These are phyloP conservation scores for Rhyacophila evoluta DNA, from an alignment of 2,888 invertebrate species.

Conservation along the genomic window DNA sequence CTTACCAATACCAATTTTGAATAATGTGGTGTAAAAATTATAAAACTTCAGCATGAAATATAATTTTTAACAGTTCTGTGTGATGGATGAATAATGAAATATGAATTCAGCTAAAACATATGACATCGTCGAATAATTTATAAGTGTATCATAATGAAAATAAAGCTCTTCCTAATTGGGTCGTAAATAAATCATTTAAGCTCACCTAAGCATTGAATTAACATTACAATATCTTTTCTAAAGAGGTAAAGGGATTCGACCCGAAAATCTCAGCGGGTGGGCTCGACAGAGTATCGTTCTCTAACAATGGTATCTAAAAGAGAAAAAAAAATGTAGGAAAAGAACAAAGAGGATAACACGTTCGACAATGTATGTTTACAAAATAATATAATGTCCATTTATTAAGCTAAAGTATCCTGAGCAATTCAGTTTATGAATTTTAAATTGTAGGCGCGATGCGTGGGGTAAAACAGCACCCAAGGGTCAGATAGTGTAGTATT, in stretches of 20 bases:
- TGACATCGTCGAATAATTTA: background rate
- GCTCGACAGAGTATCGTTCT: background rate
- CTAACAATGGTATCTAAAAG: slow-evolving; percentile 5
- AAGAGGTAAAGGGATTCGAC: background rate
- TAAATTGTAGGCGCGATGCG: background rate
- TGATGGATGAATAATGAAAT: too few species aligned
- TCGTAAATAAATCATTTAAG: slow-evolving; percentile 7
- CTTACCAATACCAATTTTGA: too few species aligned
- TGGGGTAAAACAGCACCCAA: background rate
- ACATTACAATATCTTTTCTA: background rate
- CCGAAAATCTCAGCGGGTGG: slow-evolving; percentile 16
- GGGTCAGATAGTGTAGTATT: background rate
- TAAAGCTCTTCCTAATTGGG: slow-evolving; percentile 12
- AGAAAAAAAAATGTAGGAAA: too few species aligned
- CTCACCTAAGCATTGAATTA: slow-evolving; percentile 1
- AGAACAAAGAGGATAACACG: slow-evolving; percentile 38
- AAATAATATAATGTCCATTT: slow-evolving; percentile 45
- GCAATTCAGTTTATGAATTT: background rate
- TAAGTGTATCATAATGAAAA: background rate
- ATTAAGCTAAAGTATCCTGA: slow-evolving; percentile 27
- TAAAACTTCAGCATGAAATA: too few species aligned
- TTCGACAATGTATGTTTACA: slow-evolving; percentile 52
- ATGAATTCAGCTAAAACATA: too few species aligned
- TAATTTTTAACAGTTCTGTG: too few species aligned
- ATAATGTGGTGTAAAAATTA: too few species aligned